Evolutionary conservation across 2,113 vertebrate species (phyloP), one percentile per base, ranked within the genome.

Genomic region (Craseonycteris thonglongyai): DNA sequence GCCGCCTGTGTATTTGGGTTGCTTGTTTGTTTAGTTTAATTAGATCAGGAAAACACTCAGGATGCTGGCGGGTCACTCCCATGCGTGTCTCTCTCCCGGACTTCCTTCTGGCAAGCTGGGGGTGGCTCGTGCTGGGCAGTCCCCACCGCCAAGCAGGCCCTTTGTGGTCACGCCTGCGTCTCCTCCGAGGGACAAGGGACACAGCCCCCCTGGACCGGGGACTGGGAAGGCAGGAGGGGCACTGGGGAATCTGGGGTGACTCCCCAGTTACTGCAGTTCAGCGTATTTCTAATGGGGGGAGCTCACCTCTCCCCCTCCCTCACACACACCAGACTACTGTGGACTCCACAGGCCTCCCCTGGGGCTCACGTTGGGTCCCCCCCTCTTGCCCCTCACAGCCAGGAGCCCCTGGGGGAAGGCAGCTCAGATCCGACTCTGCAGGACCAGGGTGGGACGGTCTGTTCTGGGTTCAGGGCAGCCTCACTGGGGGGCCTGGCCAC

Each of bases 21-120:
- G 22, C 63, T 68, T 40, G 97, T 97, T 97, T 98, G 94, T 96
- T 98, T 93, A 94, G 96, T 98, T 97, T 97, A 97, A 98, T 97
- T 96, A 96, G 96, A 96, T 97, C 47, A 66, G 87, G 3, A 2
- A 19, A 9, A 15, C 90, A 68, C 28, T 49, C 38, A 22, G n/a
- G n/a, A n/a, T n/a, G n/a, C n/a, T n/a, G n/a, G n/a, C 35, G 90
- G 56, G 24, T 26, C 66, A 18, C 81, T 95, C 90, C n/a, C 18
- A 12, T 33, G 26, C 38, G 45, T 94, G 58, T 91, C 96, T 97
- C 86, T 95, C 90, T 94, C 61, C 84, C 79, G 87, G 54, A 54
- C 45, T 61, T 93, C 28, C 93, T 8, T 28, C 84, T 7, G 61
- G 47, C 15, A 47, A 88, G 13, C 4, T 5, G 15, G 21, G 40